Evolutionary conservation across 2,113 vertebrate species (phyloP).

Genomic region (Neolamprologus variostigma): DNA sequence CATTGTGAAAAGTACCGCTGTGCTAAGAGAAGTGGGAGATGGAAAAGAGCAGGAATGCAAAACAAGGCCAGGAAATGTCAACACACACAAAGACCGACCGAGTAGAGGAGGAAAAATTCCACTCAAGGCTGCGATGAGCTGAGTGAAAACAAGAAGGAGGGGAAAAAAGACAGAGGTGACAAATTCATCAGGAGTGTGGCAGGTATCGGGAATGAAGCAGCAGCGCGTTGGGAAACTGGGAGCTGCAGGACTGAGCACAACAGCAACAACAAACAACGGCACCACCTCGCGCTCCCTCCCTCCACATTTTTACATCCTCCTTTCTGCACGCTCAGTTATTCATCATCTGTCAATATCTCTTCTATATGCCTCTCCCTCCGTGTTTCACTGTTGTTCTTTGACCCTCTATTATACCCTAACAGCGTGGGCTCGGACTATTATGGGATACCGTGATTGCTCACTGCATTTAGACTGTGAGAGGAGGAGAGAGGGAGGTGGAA

Average conservation of each 20-base stretch:
- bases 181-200: conserved; percentile 20
- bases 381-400: neutral
- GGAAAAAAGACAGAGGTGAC: neutral
- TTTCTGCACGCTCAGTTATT: neutral
- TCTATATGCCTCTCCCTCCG: neutral
- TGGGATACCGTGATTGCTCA: conserved; percentile 15
- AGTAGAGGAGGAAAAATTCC: neutral
- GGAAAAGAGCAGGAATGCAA: neutral
- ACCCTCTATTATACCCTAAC: neutral
- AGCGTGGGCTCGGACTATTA: conserved; percentile 10
- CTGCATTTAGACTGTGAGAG: conserved; percentile 30
- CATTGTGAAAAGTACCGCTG: neutral
- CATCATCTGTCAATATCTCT: neutral
- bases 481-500: conserved; percentile 15
- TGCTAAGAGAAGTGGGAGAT: neutral
- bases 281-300: neutral
- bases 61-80: neutral
- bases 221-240: neutral
- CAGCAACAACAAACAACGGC: conserved; percentile 5
- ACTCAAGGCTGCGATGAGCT: neutral
- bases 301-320: neutral
- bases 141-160: neutral
- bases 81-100: neutral
- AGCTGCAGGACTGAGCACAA: neutral
- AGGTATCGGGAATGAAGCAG: neutral